A percentile compares a stretch with the other conserved stretches of the same genome.
phyloP scores from a whole-genome alignment of 64 coral and sea anemone species.

The Montipora sp. region DNA sequence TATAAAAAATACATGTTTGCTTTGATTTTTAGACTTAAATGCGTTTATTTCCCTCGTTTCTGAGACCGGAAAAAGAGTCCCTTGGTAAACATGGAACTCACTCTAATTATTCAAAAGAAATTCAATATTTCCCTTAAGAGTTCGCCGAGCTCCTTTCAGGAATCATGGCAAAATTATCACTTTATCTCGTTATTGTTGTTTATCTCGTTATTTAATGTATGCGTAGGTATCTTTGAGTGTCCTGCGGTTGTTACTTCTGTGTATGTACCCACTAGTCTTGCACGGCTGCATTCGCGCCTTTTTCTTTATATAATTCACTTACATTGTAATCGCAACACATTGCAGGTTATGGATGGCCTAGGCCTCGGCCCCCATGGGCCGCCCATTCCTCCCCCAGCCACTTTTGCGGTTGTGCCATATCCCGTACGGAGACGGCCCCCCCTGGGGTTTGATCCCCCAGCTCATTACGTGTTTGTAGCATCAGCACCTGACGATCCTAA shows the following conservation, averaged over 20 bases:
- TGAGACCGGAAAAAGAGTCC: too few species aligned
- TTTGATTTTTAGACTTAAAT: too few species aligned
- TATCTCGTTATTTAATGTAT: too few species aligned
- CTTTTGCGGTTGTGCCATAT: constrained; percentile 98
- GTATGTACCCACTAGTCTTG: neutral
- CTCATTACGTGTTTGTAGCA: constrained; percentile 94
- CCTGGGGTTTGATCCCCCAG: constrained; percentile 79
- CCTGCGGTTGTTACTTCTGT: too few species aligned
- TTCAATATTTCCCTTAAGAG: too few species aligned
- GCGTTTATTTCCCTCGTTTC: too few species aligned
- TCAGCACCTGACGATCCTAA: constrained; percentile 87
- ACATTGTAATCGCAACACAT: neutral
- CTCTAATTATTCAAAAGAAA: too few species aligned
- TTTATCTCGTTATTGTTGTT: too few species aligned
- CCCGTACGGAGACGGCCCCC: constrained; percentile 92
- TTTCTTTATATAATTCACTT: neutral
- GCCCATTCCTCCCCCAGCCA: constrained; percentile 94
- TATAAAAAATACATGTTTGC: too few species aligned
- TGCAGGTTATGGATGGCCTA: constrained; percentile 93
- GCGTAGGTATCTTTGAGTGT: too few species aligned
- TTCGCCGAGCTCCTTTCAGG: too few species aligned
- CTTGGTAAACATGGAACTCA: too few species aligned
- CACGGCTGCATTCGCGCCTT: neutral
- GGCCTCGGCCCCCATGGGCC: constrained; percentile 90
- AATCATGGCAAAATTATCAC: neutral